A percentile compares a stretch with the other conserved stretches of the same genome.
Evolutionary conservation across 2,797 vertebrate species (phyloP).

Genomic region (Chiropotes sagulatus): DNA sequence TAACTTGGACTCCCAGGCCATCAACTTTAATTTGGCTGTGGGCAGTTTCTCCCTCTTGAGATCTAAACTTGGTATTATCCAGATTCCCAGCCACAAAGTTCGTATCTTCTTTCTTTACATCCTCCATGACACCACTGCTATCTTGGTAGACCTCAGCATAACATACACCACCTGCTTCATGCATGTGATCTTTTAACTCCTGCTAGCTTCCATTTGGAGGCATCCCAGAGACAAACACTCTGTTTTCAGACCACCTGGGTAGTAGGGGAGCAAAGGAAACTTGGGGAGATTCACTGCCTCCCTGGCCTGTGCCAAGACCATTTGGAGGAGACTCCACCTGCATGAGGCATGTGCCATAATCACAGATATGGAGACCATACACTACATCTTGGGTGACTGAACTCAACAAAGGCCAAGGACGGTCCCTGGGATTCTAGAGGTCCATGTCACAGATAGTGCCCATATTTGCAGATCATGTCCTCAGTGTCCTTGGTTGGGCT

Average conservation of each 20-base stretch:
- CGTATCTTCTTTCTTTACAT: slow-evolving; percentile 99
- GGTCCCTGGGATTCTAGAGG: slow-evolving; percentile 96
- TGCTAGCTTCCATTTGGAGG: slow-evolving; percentile 99
- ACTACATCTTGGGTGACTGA: slow-evolving; percentile 97
- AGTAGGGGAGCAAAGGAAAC: slow-evolving; percentile 94
- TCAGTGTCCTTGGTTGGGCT: slow-evolving; percentile 98
- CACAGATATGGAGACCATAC: slow-evolving; percentile 96
- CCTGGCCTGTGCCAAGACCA: slow-evolving; percentile 91
- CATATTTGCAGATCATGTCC: slow-evolving; percentile 98
- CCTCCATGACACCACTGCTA: slow-evolving; percentile 98
- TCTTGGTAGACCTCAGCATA: slow-evolving; percentile 99
- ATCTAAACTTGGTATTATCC: slow-evolving; percentile 99
- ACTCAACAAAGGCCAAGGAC: slow-evolving; percentile 98
- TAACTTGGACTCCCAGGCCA: slow-evolving; percentile 98
- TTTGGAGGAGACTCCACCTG: slow-evolving; percentile 97
- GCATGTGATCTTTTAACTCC: slow-evolving; percentile 99
- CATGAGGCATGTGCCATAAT: slow-evolving; percentile 97
- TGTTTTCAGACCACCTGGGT: slow-evolving; percentile 95
- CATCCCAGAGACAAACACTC: slow-evolving; percentile 97
- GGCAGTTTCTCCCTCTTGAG: slow-evolving; percentile 98
- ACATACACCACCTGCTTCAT: slow-evolving; percentile 99
- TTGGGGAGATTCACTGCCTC: slow-evolving; percentile 91
- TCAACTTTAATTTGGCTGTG: slow-evolving; percentile 99
- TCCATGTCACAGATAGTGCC: slow-evolving; percentile 95
- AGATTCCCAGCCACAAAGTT: slow-evolving; percentile 97